Base-by-base conservation (phyloP, 2,113 vertebrate genomes). In the Nothobranchius furzeri region DNA sequence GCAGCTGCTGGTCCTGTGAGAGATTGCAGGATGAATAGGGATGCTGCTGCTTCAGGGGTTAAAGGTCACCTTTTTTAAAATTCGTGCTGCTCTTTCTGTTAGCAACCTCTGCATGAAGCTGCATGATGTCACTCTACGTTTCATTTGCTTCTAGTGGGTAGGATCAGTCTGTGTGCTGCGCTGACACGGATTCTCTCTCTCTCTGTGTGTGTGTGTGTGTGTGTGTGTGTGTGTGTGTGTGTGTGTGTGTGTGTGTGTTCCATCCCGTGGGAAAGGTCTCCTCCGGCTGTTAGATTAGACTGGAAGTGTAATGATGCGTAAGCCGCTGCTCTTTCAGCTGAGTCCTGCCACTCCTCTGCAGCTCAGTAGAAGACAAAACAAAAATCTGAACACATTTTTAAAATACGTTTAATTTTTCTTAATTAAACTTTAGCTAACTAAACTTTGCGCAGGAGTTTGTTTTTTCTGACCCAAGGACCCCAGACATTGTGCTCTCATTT, bases 221-320 rank as follows among this genome's bases (percentile, higher is more conserved):
- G 20, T 20, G 20, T 20, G 20, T 20, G 20, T 20, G 20, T 20
- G 20, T 20, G 20, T 20, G 20, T 20, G 20, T 36, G 60, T 36
- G 24, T 1, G 58, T 0, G 6, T 54, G 36, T 63, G 2, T 68
- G 52, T 47, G 71, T 30, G 36, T 14, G 20, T 74, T 66, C 59
- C 81, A 70, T 79, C 86, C 84, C 75, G 84, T 91, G 91, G 87
- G 84, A 90, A 90, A 82, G 67, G 63, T 81, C 55, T 49, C 69
- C 55, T 49, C 69, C 78, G 78, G 68, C 75, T 77, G 81, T 76
- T 80, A 76, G 47, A 72, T 59, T 30, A 74, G 9, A 40, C 1
- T 73, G 73, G 79, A 66, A 72, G 83, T 84, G 69, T 77, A 88
- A 74, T 78, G 84, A 83, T 77, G 88, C 79, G 14, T 76, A 52